A percentile compares a stretch with the other conserved stretches of the same genome.
phyloP scores from a whole-genome alignment of 2,888 invertebrate genomes.

The Hydriomena furcata region DNA sequence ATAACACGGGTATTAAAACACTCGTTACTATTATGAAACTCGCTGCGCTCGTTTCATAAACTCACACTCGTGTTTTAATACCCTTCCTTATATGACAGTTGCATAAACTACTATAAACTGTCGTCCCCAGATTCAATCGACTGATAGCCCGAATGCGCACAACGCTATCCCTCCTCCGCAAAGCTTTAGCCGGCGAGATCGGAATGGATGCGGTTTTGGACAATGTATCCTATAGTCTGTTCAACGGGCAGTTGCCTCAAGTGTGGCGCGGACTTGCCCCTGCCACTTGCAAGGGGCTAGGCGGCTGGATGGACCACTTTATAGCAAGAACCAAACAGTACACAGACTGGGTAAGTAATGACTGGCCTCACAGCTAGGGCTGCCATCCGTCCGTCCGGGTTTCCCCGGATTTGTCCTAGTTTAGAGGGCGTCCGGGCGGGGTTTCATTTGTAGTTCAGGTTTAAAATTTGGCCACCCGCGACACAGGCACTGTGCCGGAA shows the following conservation, averaged over 20 bases:
- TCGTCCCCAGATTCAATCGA: constrained; percentile 86
- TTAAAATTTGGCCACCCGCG: too few relatives aligned
- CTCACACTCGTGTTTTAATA: too few relatives aligned
- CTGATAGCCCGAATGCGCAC: constrained; percentile 87
- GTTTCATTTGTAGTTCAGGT: too few relatives aligned
- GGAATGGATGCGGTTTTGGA: constrained; percentile 95
- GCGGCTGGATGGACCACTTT: constrained; percentile 96
- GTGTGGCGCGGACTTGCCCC: constrained; percentile 93
- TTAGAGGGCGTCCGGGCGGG: too few relatives aligned
- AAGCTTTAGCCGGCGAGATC: constrained; percentile 95
- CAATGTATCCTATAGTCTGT: constrained; percentile 91
- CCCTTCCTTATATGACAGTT: too few relatives aligned
- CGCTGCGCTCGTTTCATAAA: too few relatives aligned
- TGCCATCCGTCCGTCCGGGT: too few relatives aligned
- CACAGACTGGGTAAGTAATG: constrained; percentile 88
- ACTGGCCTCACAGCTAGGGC: neutral
- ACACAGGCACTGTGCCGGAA: too few relatives aligned
- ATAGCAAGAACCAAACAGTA: constrained; percentile 88
- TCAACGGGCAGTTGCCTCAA: constrained; percentile 92
- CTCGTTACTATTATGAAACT: too few relatives aligned
- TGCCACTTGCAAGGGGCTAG: constrained; percentile 92
- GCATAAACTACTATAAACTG: too few relatives aligned
- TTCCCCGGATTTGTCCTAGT: too few relatives aligned
- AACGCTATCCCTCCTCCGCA: constrained; percentile 88
- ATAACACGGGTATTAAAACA: too few relatives aligned